Conservation (phyloP, 1,140 invertebrate genomes). For the Drosophila kanapiae region DNA sequence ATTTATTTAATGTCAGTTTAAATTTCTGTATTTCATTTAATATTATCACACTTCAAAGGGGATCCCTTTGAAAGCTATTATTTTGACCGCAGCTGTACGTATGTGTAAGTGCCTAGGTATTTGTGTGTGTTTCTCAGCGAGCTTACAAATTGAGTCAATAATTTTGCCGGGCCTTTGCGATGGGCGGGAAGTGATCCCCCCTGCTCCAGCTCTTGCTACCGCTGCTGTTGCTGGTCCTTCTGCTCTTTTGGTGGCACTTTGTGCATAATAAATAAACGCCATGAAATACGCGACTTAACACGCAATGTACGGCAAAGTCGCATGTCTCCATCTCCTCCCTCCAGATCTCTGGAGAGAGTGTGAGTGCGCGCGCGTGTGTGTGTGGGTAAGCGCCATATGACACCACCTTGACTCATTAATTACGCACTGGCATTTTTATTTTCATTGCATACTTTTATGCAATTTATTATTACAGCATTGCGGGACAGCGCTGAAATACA, state of each 20-base stretch:
- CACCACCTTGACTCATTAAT: constrained; percentile 85
- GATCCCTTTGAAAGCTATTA: background rate
- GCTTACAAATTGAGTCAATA: constrained; percentile 82
- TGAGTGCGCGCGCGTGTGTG: constrained; percentile 36
- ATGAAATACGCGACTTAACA: constrained; percentile 84
- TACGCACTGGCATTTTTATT: constrained; percentile 84
- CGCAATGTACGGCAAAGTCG: constrained; percentile 67
- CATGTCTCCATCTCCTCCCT: constrained; percentile 39
- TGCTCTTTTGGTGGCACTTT: constrained; percentile 61
- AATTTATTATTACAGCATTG: constrained; percentile 82
- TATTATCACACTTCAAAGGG: background rate
- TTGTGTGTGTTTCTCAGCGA: constrained; percentile 36
- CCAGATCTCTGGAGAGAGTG: background rate
- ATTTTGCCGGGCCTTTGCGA: constrained; percentile 61
- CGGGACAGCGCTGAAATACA: constrained; percentile 63
- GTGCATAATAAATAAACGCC: constrained; percentile 83
- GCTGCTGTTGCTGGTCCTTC: background rate
- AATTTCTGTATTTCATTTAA: background rate
- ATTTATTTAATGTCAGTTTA: background rate
- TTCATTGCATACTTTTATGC: constrained; percentile 81
- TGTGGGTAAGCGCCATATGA: constrained; percentile 75
- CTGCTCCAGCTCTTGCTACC: background rate
- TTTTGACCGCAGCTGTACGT: background rate
- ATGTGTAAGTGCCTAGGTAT: constrained; percentile 17
- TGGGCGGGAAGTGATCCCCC: constrained; percentile 24